phyloP scores from a whole-genome alignment of 2,113 vertebrate genomes.

The Nerophis ophidion region DNA sequence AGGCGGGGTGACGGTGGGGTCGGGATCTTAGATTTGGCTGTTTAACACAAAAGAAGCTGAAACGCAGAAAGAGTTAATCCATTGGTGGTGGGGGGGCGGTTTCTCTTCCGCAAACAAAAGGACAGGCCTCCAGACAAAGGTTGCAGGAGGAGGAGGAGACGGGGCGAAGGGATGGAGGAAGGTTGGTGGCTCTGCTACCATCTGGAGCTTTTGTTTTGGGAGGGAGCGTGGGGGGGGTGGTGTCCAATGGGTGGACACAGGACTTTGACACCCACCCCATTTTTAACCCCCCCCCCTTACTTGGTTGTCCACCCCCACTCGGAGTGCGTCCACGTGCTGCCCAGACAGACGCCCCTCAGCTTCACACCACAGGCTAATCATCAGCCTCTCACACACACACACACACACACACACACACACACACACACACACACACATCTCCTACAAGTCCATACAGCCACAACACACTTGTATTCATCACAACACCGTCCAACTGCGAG shows the following conservation, averaged over 20 bases:
- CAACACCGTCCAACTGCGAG: slow-evolving; percentile 55
- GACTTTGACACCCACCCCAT: slow-evolving; percentile 3
- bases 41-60: slow-evolving; percentile 75
- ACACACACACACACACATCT: slow-evolving; percentile 1
- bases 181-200: slow-evolving; percentile 71
- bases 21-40: slow-evolving; percentile 64
- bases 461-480: slow-evolving; percentile 48
- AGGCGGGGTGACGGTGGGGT: slow-evolving; percentile 27
- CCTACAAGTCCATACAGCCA: slow-evolving; percentile 28
- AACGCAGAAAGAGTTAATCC: slow-evolving; percentile 78
- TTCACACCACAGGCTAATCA: slow-evolving; percentile 47
- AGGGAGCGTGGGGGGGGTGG: slow-evolving; percentile 24
- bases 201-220: slow-evolving; percentile 78
- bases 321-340: slow-evolving; percentile 64
- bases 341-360: slow-evolving; percentile 62
- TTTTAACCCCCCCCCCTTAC: background rate
- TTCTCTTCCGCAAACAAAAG: slow-evolving; percentile 75
- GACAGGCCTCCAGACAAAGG: slow-evolving; percentile 74
- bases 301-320: slow-evolving; percentile 20
- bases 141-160: slow-evolving; percentile 55
- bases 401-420: slow-evolving; percentile 14
- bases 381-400: slow-evolving; percentile 24
- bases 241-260: slow-evolving; percentile 20
- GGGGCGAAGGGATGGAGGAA: slow-evolving; percentile 58
- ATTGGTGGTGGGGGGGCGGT: slow-evolving; percentile 40